These are phyloP conservation scores for Gymnocheta viridis DNA, from an alignment of 2,888 invertebrate genomes.

Conservation along the genomic window DNA sequence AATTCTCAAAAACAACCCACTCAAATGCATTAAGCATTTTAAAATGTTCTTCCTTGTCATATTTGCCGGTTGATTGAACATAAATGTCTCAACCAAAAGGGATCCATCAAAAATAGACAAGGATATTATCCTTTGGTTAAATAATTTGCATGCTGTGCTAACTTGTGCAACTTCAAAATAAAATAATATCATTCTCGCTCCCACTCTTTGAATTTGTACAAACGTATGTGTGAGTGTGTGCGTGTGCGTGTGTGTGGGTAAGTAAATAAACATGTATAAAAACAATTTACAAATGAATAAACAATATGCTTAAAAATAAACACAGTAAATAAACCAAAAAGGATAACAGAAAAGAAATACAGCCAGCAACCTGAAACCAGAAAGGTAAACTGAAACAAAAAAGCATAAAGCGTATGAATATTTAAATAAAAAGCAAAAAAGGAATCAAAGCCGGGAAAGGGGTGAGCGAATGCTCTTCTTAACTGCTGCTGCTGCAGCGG, in stretches of 20 bases:
- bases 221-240: background rate
- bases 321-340: conserved; percentile 62
- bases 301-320: conserved; percentile 67
- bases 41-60: conserved; percentile 54
- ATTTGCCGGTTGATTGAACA: conserved; percentile 69
- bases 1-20: conserved; percentile 33
- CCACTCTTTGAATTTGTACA: background rate
- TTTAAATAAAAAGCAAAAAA: conserved; percentile 39
- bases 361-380: conserved; percentile 4
- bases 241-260: background rate
- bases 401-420: conserved; percentile 57
- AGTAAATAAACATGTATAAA: conserved; percentile 35
- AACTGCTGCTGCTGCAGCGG: background rate
- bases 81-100: conserved; percentile 67
- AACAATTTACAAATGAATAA: conserved; percentile 62
- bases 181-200: background rate
- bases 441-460: conserved; percentile 28
- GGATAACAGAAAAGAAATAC: conserved; percentile 51
- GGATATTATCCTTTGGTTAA: conserved; percentile 66
- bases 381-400: conserved; percentile 34
- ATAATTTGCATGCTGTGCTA: conserved; percentile 69
- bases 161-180: conserved; percentile 65
- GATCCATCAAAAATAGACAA: conserved; percentile 69
- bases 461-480: conserved; percentile 55
- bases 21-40: conserved; percentile 15